Percentiles rank a stretch among this genome's conserved stretches.
phyloP scores from a whole-genome alignment of 1,140 invertebrate species.

The Glossosoma conforme region DNA sequence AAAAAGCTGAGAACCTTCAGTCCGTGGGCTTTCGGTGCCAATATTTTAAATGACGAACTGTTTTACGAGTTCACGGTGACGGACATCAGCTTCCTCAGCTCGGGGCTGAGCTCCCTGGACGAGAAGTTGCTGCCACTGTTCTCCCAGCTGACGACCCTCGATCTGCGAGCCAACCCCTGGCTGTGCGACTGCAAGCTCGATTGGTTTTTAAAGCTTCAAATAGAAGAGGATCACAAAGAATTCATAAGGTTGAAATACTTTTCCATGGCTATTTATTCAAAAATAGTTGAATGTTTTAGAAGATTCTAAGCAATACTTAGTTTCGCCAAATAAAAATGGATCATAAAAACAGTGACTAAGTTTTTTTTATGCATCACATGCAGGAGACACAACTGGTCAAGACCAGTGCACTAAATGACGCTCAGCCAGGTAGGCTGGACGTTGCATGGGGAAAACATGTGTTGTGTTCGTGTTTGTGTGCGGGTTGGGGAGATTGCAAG shows the following conservation, averaged over 20 bases:
- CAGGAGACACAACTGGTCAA: too few species aligned
- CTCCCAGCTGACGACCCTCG: slow-evolving; percentile 36
- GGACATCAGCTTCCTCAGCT: slow-evolving; percentile 39
- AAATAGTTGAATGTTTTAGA: too few species aligned
- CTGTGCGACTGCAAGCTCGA: slow-evolving; percentile 40
- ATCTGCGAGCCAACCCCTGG: slow-evolving; percentile 46
- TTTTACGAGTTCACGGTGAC: slow-evolving; percentile 39
- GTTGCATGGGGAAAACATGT: too few species aligned
- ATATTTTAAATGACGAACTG: slow-evolving; percentile 39
- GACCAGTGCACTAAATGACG: too few species aligned
- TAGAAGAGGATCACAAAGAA: slow-evolving; percentile 36
- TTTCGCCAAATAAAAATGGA: too few species aligned
- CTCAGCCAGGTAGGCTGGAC: too few species aligned
- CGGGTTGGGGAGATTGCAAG: too few species aligned
- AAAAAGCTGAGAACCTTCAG: slow-evolving; percentile 39
- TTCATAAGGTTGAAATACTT: slow-evolving; percentile 42
- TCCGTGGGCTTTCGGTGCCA: slow-evolving; percentile 38
- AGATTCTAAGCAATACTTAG: too few species aligned
- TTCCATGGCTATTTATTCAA: too few species aligned
- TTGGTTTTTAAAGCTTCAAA: slow-evolving; percentile 43
- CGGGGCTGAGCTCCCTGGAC: slow-evolving; percentile 37
- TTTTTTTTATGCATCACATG: too few species aligned
- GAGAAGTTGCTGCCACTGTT: slow-evolving; percentile 36
- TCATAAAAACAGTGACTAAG: too few species aligned
- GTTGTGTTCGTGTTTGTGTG: too few species aligned